phyloP scores from a whole-genome alignment of 2,888 invertebrate genomes.

The Epiblema foenella region DNA sequence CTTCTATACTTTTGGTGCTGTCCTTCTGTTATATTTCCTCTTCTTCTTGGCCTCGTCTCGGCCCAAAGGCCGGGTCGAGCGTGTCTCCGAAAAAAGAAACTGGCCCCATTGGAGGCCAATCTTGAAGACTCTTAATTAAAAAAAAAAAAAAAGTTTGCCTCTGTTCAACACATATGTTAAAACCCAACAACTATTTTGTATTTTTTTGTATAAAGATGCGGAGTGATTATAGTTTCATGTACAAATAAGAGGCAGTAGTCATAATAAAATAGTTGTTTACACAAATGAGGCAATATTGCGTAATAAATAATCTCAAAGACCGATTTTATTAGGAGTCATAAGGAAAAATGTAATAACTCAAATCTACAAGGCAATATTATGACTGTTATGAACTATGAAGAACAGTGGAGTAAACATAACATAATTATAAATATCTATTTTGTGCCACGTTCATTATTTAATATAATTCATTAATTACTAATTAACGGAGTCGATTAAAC shows the following conservation, averaged over 20 bases:
- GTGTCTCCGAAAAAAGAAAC: too few relatives aligned
- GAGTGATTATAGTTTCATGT: too few relatives aligned
- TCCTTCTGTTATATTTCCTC: too few relatives aligned
- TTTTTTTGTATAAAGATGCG: too few relatives aligned
- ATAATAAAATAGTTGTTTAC: neutral
- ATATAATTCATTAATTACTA: constrained; percentile 1
- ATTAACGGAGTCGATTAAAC: neutral
- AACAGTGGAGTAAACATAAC: constrained; percentile 12
- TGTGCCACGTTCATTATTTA: constrained; percentile 6
- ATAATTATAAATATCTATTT: constrained; percentile 1
- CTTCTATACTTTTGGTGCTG: too few relatives aligned
- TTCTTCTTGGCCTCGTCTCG: too few relatives aligned
- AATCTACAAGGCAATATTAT: constrained; percentile 12
- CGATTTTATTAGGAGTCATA: constrained; percentile 21
- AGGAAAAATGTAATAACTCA: constrained; percentile 22
- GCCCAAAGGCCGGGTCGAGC: too few relatives aligned
- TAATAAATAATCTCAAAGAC: constrained; percentile 20
- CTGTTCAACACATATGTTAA: too few relatives aligned
- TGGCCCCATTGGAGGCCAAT: too few relatives aligned
- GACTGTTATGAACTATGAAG: constrained; percentile 10
- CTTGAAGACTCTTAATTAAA: too few relatives aligned
- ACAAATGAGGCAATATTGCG: neutral
- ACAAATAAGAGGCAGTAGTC: neutral
- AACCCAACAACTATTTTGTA: too few relatives aligned
- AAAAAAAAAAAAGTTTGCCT: too few relatives aligned